Evolutionary conservation across 1,140 invertebrate genomes (phyloP), one percentile per base, ranked within the genome.

Genomic region (Ladona fulva): DNA sequence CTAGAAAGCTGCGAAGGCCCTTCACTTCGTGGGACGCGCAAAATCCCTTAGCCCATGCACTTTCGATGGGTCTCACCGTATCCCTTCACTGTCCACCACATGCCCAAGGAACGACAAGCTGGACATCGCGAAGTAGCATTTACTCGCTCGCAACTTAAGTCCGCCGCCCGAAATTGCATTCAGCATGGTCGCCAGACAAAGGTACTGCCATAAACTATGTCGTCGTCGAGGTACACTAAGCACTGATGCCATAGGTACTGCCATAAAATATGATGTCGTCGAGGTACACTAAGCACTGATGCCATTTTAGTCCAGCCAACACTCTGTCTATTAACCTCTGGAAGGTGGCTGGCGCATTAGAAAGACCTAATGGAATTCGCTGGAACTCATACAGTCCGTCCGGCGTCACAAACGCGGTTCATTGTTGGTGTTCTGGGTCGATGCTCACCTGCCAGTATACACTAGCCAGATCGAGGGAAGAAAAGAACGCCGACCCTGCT

Each of bases 391-490:
- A 84, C n/a, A 76, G 74, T 16, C 79, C 80, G 29, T 79, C 77
- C 22, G 74, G 77, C 0, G 80, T 81, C n/a, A 76, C 77, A 77
- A 84, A 84, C 10, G 81, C 83, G 0, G 85, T 84, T 76, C 84
- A 83, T 6, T 80, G 25, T n/a, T 25, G 81, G 76, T 81, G 80
- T 0, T 81, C 77, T 7, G 52, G 42, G 66, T 78, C 25, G 14
- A 80, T 73, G 42, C 29, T 19, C 0, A 79, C 25, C 78, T 80
- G 79, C 74, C 77, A 77, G 29, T 78, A 81, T 16, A 78, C 81
- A n/a, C 76, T 74, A 24, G 66, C 66, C n/a, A 74, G 24, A 74
- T 86, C 85, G 0, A 85, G 74, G 0, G 83, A 83, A 0, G 82
- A 81, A 24, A 86, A 84, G 73, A 83, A 85, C 24, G 81, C 77